Percentiles rank a stretch among this genome's conserved stretches.
Conservation (phyloP, 37 sponge, comb jelly and placozoan genomes). For the Lycopodina hypogea region DNA sequence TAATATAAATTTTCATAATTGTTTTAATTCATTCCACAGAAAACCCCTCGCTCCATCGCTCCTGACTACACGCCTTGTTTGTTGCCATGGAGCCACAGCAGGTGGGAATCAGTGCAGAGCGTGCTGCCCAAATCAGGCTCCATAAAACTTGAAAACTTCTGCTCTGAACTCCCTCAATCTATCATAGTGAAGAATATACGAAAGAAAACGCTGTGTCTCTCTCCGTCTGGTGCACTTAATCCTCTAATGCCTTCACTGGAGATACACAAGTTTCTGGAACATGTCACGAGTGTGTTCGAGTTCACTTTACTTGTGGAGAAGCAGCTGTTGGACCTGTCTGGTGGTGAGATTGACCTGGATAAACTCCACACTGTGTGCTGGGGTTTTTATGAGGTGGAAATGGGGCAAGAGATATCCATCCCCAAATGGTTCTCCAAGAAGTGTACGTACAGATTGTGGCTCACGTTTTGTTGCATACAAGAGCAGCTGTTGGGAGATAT, state of each 20-base stretch:
- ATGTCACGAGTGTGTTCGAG: conserved; percentile 18
- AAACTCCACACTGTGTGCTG: conserved; percentile 39
- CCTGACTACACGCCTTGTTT: no score
- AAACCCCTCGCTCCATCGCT: no score
- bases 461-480: conserved; percentile 36
- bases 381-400: conserved; percentile 28
- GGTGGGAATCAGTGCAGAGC: conserved; percentile 2
- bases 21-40: no score
- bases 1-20: no score
- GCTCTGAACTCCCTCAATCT: conserved; percentile 9
- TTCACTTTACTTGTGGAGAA: conserved; percentile 42
- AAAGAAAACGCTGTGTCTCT: background rate
- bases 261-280: conserved; percentile 42
- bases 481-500: background rate
- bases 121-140: conserved; percentile 44
- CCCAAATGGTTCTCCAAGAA: conserved; percentile 34
- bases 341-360: conserved; percentile 17
- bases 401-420: conserved; percentile 22
- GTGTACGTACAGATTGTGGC: conserved; percentile 50
- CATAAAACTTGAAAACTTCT: conserved; percentile 26
- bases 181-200: background rate
- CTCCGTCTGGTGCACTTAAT: background rate
- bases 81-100: no score
- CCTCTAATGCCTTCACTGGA: conserved; percentile 14
- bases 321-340: background rate